Conservation (phyloP, 23 tunicate species). For the Halocynthia roretzi region DNA sequence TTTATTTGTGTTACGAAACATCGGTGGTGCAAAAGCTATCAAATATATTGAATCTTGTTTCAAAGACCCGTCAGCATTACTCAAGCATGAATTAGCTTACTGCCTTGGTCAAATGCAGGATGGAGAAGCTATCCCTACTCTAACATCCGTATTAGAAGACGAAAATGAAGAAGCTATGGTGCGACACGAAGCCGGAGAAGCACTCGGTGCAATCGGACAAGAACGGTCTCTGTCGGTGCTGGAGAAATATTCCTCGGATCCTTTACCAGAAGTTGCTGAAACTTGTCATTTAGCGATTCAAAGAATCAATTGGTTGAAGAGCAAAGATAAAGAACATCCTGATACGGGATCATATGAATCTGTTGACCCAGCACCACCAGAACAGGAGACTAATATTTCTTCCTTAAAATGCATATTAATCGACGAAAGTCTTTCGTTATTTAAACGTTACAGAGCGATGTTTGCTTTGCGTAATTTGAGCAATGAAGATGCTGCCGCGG, state of each 20-base stretch:
- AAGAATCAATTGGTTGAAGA: conserved; percentile 38
- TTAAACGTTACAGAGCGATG: conserved; percentile 97
- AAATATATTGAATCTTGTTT: conserved; percentile 69
- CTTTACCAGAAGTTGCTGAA: conserved; percentile 73
- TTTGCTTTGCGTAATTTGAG: conserved; percentile 75
- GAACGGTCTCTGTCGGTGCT: conserved; percentile 29
- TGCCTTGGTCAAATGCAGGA: conserved; percentile 95
- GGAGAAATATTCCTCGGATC: conserved; percentile 43
- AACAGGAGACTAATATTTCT: conserved; percentile 15
- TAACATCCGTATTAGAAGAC: conserved; percentile 36
- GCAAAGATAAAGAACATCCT: conserved; percentile 1
- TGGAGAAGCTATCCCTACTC: conserved; percentile 52
- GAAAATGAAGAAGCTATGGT: conserved; percentile 51
- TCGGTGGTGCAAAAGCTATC: conserved; percentile 57
- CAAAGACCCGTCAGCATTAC: conserved; percentile 80
- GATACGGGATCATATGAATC: conserved; percentile 42
- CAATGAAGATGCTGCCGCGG: conserved; percentile 53
- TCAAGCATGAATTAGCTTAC: conserved; percentile 98
- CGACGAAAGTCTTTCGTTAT: conserved; percentile 30
- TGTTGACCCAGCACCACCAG: conserved; percentile 57
- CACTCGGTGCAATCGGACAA: conserved; percentile 81
- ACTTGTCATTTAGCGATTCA: conserved; percentile 82
- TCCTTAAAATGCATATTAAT: conserved; percentile 34
- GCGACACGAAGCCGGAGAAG: conserved; percentile 97
- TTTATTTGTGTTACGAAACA: conserved; percentile 72